A percentile compares a stretch with the other conserved stretches of the same genome.
Evolutionary conservation across 1,140 invertebrate genomes (phyloP).

Genomic region (Megalonaias nervosa): DNA sequence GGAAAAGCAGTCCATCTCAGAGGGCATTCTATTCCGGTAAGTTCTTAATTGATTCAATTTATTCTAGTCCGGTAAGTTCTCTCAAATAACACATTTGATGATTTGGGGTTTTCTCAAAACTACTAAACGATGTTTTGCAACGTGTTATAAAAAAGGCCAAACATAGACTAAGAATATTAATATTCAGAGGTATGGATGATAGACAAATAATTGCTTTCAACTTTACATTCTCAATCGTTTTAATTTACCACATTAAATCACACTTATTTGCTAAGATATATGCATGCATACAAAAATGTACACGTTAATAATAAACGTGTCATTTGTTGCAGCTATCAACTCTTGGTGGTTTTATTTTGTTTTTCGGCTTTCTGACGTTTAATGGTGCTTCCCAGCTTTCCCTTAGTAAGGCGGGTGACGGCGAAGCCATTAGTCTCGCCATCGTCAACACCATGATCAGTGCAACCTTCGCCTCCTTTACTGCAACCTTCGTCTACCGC

Average conservation of each 20-base stretch:
- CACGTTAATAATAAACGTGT: no score
- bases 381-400: conserved; percentile 75
- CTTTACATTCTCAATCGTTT: no score
- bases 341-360: conserved; percentile 75
- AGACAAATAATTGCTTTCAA: no score
- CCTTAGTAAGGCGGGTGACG: conserved; percentile 73
- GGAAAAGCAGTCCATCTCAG: conserved; percentile 57
- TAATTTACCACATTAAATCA: not conserved
- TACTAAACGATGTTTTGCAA: not conserved
- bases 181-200: no score
- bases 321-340: conserved; percentile 70
- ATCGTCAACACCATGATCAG: conserved; percentile 76
- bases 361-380: conserved; percentile 78
- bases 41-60: not conserved
- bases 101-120: not conserved
- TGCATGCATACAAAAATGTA: no score
- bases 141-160: not conserved
- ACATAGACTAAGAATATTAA: no score
- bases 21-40: conserved; percentile 73
- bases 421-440: conserved; percentile 69
- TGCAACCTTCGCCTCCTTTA: conserved; percentile 71
- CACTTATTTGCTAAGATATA: no score
- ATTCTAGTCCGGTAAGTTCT: conserved; percentile 70
- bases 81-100: no score
- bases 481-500: conserved; percentile 63